phyloP scores from a whole-genome alignment of 1,140 invertebrate species.

The Panulirus ornatus region DNA sequence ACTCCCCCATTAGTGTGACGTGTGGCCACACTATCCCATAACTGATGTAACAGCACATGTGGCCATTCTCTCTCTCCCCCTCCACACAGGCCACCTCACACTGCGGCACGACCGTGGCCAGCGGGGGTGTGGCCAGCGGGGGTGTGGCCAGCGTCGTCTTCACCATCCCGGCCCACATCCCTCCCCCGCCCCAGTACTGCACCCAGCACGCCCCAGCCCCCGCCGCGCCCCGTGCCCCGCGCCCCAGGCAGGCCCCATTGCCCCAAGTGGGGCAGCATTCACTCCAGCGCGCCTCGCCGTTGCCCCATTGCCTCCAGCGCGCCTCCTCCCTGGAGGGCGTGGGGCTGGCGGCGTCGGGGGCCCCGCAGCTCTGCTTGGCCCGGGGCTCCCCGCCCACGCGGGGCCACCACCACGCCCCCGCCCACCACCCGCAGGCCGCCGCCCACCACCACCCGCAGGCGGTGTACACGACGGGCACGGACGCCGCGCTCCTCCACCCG shows the following conservation, averaged over 20 bases:
- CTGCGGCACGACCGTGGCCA: slow-evolving; percentile 55
- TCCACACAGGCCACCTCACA: slow-evolving; percentile 52
- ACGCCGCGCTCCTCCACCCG: slow-evolving; percentile 5
- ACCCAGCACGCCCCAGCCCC: slow-evolving; percentile 70
- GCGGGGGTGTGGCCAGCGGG: slow-evolving; percentile 36
- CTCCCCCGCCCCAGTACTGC: slow-evolving; percentile 74
- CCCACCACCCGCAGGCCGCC: not conserved
- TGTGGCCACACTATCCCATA: too few species aligned
- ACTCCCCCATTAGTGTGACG: too few species aligned
- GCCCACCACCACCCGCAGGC: slow-evolving; percentile 35
- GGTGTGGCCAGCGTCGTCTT: slow-evolving; percentile 58
- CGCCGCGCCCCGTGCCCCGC: slow-evolving; percentile 27
- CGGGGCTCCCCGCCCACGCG: slow-evolving; percentile 23
- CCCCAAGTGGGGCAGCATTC: too few species aligned
- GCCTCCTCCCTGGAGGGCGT: slow-evolving; percentile 47
- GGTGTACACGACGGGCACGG: slow-evolving; percentile 59
- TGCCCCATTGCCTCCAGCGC: slow-evolving; percentile 45
- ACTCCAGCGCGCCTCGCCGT: slow-evolving; percentile 30
- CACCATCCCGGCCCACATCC: slow-evolving; percentile 74
- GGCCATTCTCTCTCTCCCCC: not conserved
- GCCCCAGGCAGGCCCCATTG: not conserved
- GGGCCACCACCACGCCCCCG: slow-evolving; percentile 40
- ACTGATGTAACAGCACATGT: too few species aligned
- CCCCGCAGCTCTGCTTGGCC: slow-evolving; percentile 21
- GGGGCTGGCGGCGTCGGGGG: not conserved